Base-by-base conservation (phyloP, 2,113 vertebrate species). In the Seriola quinqueradiata region DNA sequence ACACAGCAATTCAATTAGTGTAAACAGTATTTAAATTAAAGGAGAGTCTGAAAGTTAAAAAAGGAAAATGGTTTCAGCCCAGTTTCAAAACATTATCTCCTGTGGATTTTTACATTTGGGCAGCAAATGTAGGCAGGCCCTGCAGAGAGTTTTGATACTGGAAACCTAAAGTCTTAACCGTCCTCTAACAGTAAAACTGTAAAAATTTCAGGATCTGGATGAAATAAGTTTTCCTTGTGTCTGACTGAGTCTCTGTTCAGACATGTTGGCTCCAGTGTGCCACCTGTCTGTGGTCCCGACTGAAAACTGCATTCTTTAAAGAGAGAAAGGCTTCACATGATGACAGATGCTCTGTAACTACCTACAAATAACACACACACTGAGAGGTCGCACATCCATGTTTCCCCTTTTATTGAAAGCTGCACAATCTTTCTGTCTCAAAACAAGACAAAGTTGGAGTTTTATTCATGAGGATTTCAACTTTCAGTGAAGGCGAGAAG, bases 261-360 rank as follows among this genome's bases (percentile, higher is more conserved):
- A 84, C 92, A 82, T 3, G 90, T 82, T 17, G 28, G 58, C 66
- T 83, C 50, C 83, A 67, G 64, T 54, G 34, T 75, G 85, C 52
- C 80, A 87, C 85, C 87, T 89, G 87, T 79, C 85, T 81, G 40
- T 14, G 59, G 44, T 65, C 50, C 36, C 2, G 32, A 60, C 69
- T 44, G 28, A 81, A 74, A 70, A n/a, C 42, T 70, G 71, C 92
- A 92, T 93, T 92, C 92, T 85, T 76, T 1, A 17, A 21, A 48
- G 38, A 79, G 80, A 79, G 75, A 79, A 90, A 80, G 77, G 63
- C 59, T 81, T 70, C 80, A 0, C 10, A 17, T 71, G 83, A 81
- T 90, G 89, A 93, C 70, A 81, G 84, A 89, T n/a, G 23, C 71
- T 36, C 46, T 21, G 25, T 10, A 65, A 67, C 70, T 25, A 21